phyloP scores from a whole-genome alignment of 2,113 vertebrate genomes.

The Arvicanthis niloticus region DNA sequence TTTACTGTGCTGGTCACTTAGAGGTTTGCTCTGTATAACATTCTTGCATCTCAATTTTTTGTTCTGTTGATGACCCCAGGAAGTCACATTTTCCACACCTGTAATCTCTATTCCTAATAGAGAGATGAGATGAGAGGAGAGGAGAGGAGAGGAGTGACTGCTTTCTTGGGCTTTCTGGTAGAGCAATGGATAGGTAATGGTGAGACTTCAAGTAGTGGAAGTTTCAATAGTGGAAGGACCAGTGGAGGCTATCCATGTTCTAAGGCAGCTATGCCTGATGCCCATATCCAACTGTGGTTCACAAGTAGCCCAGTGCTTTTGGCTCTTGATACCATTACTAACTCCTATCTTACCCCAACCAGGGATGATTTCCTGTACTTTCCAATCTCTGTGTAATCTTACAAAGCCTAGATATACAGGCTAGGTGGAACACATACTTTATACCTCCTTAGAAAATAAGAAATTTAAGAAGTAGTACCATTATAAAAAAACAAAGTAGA shows the following conservation, averaged over 20 bases:
- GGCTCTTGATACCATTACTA: neutral
- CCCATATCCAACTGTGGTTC: too few relatives aligned
- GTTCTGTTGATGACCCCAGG: neutral
- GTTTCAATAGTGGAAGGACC: neutral
- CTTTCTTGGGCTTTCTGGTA: neutral
- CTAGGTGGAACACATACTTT: neutral
- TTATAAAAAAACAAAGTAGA: neutral
- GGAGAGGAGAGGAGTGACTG: neutral
- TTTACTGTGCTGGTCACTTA: neutral
- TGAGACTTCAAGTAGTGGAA: neutral
- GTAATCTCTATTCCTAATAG: neutral
- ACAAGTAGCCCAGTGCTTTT: too few relatives aligned
- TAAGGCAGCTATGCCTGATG: neutral
- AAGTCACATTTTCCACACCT: neutral
- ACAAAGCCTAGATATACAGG: neutral
- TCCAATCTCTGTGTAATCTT: neutral
- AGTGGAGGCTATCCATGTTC: neutral
- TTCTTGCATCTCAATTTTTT: neutral
- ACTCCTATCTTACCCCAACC: neutral
- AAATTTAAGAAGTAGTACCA: neutral
- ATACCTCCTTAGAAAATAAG: constrained; percentile 22
- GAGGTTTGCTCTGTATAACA: neutral
- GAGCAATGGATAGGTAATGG: neutral
- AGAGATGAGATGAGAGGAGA: neutral
- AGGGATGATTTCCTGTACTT: neutral